phyloP scores from a whole-genome alignment of 2,797 vertebrate genomes.

The Botia almorhae region DNA sequence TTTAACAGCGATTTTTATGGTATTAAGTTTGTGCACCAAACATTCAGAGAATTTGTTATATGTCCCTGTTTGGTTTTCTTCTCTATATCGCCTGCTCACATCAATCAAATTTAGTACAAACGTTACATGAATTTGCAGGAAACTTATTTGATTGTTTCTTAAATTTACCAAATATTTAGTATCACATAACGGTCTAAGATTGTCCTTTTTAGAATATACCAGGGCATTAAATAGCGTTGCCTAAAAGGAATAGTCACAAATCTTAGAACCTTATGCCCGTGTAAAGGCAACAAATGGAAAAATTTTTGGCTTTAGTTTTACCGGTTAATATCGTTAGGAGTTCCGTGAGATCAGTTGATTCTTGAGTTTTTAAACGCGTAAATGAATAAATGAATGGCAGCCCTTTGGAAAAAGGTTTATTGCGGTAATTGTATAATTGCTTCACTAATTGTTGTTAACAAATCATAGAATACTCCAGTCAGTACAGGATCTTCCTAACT shows the following conservation, averaged over 20 bases:
- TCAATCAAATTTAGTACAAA: too few species aligned
- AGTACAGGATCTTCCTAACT: conserved; percentile 70
- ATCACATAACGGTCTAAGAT: too few species aligned
- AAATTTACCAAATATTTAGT: too few species aligned
- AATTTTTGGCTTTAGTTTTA: too few species aligned
- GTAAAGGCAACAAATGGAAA: too few species aligned
- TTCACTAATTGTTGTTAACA: conserved; percentile 86
- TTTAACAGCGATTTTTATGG: neutral
- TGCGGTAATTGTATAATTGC: conserved; percentile 85
- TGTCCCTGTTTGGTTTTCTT: neutral
- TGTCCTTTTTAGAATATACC: too few species aligned
- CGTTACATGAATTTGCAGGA: too few species aligned
- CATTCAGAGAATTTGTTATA: neutral
- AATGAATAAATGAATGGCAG: conserved; percentile 46
- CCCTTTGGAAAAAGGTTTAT: conserved; percentile 74
- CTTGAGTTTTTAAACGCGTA: conserved; percentile 14
- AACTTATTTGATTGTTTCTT: too few species aligned
- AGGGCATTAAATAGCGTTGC: too few species aligned
- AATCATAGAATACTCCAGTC: conserved; percentile 77
- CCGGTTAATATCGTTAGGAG: neutral
- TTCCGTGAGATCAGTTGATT: neutral
- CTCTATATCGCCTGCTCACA: too few species aligned
- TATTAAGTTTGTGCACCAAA: neutral
- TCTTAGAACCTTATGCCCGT: too few species aligned
- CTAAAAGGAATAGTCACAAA: too few species aligned